A percentile compares a stretch with the other conserved stretches of the same genome.
phyloP scores from a whole-genome alignment of 2,797 vertebrate species.

The Liparis tanakae region DNA sequence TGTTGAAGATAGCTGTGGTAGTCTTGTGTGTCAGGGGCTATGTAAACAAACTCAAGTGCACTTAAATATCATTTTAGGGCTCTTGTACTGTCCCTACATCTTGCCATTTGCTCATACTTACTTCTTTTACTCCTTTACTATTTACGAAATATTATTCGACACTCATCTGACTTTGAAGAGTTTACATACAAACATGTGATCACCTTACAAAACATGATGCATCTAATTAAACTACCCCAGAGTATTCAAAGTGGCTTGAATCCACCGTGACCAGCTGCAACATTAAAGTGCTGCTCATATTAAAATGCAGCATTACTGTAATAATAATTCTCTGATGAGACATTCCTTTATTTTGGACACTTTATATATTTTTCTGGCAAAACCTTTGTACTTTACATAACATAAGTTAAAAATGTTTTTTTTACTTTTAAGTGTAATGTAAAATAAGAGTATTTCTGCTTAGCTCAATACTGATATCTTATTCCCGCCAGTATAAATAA shows the following conservation, averaged over 20 bases:
- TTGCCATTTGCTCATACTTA: neutral
- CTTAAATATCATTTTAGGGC: neutral
- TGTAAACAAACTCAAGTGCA: neutral
- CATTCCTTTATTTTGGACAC: neutral
- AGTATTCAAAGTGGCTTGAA: too few relatives aligned
- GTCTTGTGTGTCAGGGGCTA: conserved; percentile 5
- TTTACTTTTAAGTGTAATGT: neutral
- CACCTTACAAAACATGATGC: neutral
- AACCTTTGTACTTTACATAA: neutral
- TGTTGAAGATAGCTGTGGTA: neutral
- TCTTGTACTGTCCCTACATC: too few relatives aligned
- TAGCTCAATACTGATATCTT: neutral
- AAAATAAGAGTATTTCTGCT: neutral
- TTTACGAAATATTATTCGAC: neutral
- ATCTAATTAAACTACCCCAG: neutral
- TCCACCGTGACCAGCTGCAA: neutral
- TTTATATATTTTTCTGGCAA: neutral
- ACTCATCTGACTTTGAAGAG: neutral
- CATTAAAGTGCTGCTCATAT: neutral
- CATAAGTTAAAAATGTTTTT: neutral
- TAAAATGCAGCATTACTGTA: conserved; percentile 8
- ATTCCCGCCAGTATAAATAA: neutral
- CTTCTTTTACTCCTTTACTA: neutral
- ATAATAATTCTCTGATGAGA: neutral
- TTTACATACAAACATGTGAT: neutral